Evolutionary conservation across 2,797 vertebrate genomes (phyloP), one percentile per base, ranked within the genome.

Genomic region (Philypnodon macrostomus): DNA sequence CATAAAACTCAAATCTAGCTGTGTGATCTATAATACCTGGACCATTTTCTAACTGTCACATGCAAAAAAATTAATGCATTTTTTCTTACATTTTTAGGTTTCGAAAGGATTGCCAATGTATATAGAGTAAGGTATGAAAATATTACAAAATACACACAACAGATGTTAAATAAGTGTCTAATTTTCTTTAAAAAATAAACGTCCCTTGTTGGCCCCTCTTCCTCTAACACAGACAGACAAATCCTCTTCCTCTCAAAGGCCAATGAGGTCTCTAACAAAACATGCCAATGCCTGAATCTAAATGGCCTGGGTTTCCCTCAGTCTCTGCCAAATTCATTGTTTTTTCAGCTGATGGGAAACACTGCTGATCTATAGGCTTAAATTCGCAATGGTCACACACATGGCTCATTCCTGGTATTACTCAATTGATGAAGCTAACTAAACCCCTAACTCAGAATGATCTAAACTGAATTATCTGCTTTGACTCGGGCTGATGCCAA

Each of bases 301-400:
- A 58, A 34, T 16, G 39, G 29, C 18, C 27, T 60, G 54, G 37
- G 34, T 26, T 8, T 6, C 13, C 24, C 23, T 45, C 40, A 6
- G 10, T 32, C 58, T 14, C 53, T 62, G 67, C 73, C 63, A 77
- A 56, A 21, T 56, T 51, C 54, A 48, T 24, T 63, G 73, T 79
- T 78, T 73, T 74, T 75, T 70, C 70, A 71, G 63, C 70, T 74
- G 63, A 80, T 67, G 65, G 61, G 58, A 72, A 77, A 82, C 56
- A 46, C 34, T 63, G 74, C 75, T 55, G 77, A 80, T 58, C 63
- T 37, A 67, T 62, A 19, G 17, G n/a, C 36, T 62, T 59, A 58
- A 77, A 81, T 76, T n/a, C n/a, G n/a, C n/a, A n/a, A n/a, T n/a
- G n/a, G n/a, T n/a, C n/a, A n/a, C 63, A 63, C 64, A 53, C 27